Conservation (phyloP, 2,888 invertebrate genomes). For the Drosophila leonis region DNA sequence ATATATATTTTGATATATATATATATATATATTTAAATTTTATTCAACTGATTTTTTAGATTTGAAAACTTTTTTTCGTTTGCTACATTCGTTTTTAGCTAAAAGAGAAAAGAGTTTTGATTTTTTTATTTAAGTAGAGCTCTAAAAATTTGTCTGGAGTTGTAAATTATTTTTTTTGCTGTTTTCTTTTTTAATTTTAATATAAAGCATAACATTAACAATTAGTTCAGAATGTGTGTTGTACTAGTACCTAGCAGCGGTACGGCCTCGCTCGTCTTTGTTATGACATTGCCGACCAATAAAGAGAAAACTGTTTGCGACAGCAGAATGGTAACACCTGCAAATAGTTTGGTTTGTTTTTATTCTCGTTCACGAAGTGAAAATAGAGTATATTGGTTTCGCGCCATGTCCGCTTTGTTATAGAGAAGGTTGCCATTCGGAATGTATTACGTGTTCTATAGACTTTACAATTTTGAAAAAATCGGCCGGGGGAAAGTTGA, state of each 20-base stretch:
- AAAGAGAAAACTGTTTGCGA: constrained; percentile 99
- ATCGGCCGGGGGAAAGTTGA: too few species aligned
- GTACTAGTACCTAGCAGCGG: constrained; percentile 95
- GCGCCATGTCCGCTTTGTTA: too few species aligned
- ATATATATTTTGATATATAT: constrained; percentile 32
- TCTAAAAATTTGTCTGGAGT: constrained; percentile 55
- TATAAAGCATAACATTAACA: constrained; percentile 55
- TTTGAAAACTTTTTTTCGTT: constrained; percentile 45
- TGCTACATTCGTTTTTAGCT: constrained; percentile 67
- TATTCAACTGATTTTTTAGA: constrained; percentile 51
- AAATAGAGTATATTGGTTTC: neutral
- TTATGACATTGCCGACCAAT: constrained; percentile 99
- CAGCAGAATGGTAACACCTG: constrained; percentile 99
- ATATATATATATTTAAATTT: constrained; percentile 29
- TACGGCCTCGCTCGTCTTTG: constrained; percentile 99
- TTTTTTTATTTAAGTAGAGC: constrained; percentile 35
- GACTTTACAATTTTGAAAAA: neutral
- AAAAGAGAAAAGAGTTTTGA: constrained; percentile 68
- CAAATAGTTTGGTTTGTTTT: constrained; percentile 87
- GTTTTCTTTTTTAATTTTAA: constrained; percentile 35
- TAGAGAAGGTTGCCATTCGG: neutral
- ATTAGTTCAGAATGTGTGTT: constrained; percentile 39
- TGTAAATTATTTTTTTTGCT: constrained; percentile 33
- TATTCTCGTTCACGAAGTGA: neutral
- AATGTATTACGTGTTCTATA: neutral